Evolutionary conservation across 2,888 invertebrate genomes (phyloP), one percentile per base, ranked within the genome.

Genomic region (Meteorus cinctellus): DNA sequence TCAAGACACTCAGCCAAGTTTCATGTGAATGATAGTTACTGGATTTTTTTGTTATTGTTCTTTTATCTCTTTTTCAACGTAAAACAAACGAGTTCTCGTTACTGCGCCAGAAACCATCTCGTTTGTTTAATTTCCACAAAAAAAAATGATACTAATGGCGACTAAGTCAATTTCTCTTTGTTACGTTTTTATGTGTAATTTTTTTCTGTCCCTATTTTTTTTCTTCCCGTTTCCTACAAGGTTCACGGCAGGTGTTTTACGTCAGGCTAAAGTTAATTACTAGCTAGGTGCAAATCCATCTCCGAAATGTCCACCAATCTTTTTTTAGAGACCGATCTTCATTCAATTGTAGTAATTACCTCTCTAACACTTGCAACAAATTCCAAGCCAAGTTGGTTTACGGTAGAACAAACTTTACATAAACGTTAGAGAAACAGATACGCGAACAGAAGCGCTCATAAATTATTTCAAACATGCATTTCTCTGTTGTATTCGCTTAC

Each of bases 71-170:
- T 1, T 55, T 55, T 55, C 6, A 55, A 55, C 55, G 10, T 55
- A 24, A 5, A 8, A 55, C 55, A 19, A 55, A 55, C 24, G 55
- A 55, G 55, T 55, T 55, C 55, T 55, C 55, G 19, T 55, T 55
- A 55, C 55, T 55, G 55, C 19, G 55, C 55, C 55, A 55, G 55
- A 19, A 55, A n/a, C 55, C 24, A 5, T n/a, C 24, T 55, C 55
- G 55, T 55, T 55, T 55, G 55, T 55, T 55, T 55, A 55, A 55
- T 55, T 55, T 55, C 19, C 5, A 19, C n/a, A 55, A 24, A 19
- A 55, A 55, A 55, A 48, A 55, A 55, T 55, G n/a, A 55, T 55
- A 55, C 55, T 55, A 55, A 55, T 55, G 19, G 4, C 55, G 55
- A 19, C 55, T 55, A 19, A 55, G 55, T 55, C 55, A 55, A 55